These are phyloP conservation scores for Pocota personata DNA, from an alignment of 2,888 invertebrate species.

Conservation along the genomic window DNA sequence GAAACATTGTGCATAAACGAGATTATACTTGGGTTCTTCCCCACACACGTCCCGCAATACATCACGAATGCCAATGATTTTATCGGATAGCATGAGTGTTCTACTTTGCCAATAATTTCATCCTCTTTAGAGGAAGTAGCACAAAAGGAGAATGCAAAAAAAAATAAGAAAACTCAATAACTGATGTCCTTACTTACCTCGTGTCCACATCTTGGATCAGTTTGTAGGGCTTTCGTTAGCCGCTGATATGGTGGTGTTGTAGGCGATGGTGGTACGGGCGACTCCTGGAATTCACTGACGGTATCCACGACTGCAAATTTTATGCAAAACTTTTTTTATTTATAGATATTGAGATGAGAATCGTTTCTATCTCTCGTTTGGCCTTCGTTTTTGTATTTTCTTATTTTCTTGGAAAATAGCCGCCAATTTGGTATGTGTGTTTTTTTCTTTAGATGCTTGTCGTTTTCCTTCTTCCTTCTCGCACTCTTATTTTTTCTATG, in stretches of 20 bases:
- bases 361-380: constrained; percentile 30
- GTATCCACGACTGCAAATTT: constrained; percentile 83
- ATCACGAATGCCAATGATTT: constrained; percentile 33
- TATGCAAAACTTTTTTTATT: constrained; percentile 73
- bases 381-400: constrained; percentile 12
- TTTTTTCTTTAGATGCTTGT: constrained; percentile 2
- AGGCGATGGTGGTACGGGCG: constrained; percentile 79
- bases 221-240: constrained; percentile 84
- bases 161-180: constrained; percentile 31
- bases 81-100: constrained; percentile 42
- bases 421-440: constrained; percentile 20
- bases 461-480: not conserved
- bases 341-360: constrained; percentile 45
- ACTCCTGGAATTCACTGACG: constrained; percentile 80
- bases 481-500: constrained; percentile 1
- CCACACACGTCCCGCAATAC: not conserved
- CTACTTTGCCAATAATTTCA: constrained; percentile 17
- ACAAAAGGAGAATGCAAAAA: not conserved
- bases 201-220: constrained; percentile 84
- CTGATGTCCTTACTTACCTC: constrained; percentile 80
- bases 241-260: constrained; percentile 84
- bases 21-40: constrained; percentile 1
- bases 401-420: constrained; percentile 12
- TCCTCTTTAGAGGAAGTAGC: constrained; percentile 12
- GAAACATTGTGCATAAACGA: constrained; percentile 33